Evolutionary conservation across 2,888 invertebrate genomes (phyloP).

Genomic region (Agrochola circellaris): DNA sequence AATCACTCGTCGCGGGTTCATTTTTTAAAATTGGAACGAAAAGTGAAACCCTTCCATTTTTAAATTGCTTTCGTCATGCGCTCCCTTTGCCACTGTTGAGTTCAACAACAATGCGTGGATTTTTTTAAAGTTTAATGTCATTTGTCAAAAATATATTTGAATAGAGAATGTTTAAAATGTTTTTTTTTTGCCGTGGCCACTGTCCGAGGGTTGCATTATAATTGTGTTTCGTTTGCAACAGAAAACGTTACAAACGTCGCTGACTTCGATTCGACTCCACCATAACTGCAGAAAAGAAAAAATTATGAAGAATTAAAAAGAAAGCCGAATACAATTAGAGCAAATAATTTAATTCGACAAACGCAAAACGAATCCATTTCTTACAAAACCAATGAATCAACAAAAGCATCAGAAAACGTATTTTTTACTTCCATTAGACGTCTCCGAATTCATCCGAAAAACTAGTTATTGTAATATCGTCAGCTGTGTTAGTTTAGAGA

Average conservation of each 20-base stretch:
- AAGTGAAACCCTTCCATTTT: constrained; percentile 89
- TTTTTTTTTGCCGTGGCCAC: constrained; percentile 25
- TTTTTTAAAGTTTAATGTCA: constrained; percentile 73
- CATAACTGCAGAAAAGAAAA: not conserved
- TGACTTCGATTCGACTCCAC: too few species aligned
- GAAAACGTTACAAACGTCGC: not conserved
- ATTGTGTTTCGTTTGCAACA: constrained; percentile 1
- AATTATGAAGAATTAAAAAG: constrained; percentile 7
- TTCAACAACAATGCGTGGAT: constrained; percentile 74
- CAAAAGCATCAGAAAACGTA: constrained; percentile 33
- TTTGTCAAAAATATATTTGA: constrained; percentile 73
- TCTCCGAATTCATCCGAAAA: constrained; percentile 63
- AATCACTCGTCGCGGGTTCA: constrained; percentile 87
- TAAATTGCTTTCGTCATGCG: constrained; percentile 89
- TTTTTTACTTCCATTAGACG: constrained; percentile 59
- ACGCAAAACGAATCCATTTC: constrained; percentile 60
- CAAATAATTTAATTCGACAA: constrained; percentile 42
- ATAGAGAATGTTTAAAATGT: constrained; percentile 64
- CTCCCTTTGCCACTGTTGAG: constrained; percentile 85
- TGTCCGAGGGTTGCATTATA: constrained; percentile 18
- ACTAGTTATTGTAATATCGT: constrained; percentile 77
- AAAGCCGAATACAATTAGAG: constrained; percentile 1
- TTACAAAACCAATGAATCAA: constrained; percentile 52
- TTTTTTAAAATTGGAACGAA: constrained; percentile 89
- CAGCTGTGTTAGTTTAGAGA: constrained; percentile 90